Evolutionary conservation across 2,888 invertebrate genomes (phyloP), one percentile per base, ranked within the genome.

Genomic region (Pimpla rufipes): DNA sequence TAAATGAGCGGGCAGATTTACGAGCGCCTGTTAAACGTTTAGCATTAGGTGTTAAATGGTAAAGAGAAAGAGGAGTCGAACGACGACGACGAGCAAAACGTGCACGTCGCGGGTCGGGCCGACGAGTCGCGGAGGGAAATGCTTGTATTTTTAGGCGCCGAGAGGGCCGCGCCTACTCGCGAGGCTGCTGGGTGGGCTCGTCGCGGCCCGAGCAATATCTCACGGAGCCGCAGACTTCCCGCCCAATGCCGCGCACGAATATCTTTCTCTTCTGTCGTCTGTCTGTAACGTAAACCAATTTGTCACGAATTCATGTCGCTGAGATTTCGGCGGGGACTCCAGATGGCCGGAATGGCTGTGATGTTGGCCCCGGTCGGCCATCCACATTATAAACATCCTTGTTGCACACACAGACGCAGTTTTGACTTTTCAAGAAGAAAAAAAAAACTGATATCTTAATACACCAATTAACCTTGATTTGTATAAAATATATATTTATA

Each of bases 271-370:
- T 35, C 62, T 23, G 67, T 37, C 50, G 59, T 29, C 50, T 42
- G 21, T 55, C 68, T 47, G 50, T 70, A 87, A 87, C 86, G 89
- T 89, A 90, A 90, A 89, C 89, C 88, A 89, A 90, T 90, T 90
- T 90, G 88, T 88, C 87, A 84, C 77, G 81, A 86, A 87, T 90
- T 90, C 88, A 88, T 89, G 70, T 73, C 73, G 37, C 57, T 70
- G 64, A 64, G 64, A 75, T 73, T 74, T 52, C 40, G 45, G 2
- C 23, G 62, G n/a, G 23, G 66, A 62, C 35, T 45, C 79, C 82
- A 83, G 82, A 83, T 83, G 82, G 70, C 74, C 16, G 42, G 37
- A 47, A 68, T 66, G 40, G 59, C 73, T 73, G 50, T 57, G 77
- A 78, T 78, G 47, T 77, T 64, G 78, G 62, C 52, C 40, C 10